Conservation (phyloP, 2,888 invertebrate species). For the Dicycla oo region DNA sequence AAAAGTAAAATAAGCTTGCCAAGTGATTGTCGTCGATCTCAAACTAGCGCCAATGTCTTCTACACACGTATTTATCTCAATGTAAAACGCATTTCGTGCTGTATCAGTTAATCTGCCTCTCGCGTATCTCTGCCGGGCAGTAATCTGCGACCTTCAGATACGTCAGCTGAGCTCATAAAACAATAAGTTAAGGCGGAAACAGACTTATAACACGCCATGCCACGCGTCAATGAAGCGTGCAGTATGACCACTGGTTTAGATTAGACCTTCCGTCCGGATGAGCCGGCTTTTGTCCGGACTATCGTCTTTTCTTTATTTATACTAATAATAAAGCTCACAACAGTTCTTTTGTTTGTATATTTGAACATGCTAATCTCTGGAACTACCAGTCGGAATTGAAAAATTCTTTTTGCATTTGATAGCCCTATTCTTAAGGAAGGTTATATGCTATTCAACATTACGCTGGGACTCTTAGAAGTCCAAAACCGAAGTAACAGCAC, state of each 20-base stretch:
- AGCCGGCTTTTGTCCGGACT: no score
- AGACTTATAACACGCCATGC: not conserved
- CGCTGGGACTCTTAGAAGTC: no score
- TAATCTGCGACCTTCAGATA: constrained; percentile 52
- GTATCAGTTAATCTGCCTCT: constrained; percentile 26
- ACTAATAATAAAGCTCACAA: no score
- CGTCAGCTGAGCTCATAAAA: constrained; percentile 29
- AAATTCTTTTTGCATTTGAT: no score
- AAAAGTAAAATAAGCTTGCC: not conserved
- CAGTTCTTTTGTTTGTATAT: no score
- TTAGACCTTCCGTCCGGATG: not conserved
- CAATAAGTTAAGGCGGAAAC: constrained; percentile 13
- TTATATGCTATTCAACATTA: no score
- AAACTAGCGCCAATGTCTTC: constrained; percentile 11
- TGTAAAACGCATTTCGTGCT: constrained; percentile 16
- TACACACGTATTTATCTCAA: constrained; percentile 14
- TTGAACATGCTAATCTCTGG: no score
- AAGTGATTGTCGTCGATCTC: not conserved
- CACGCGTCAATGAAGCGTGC: not conserved
- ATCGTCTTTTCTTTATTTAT: not conserved
- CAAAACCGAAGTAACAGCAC: no score
- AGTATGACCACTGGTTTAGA: not conserved
- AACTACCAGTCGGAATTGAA: no score
- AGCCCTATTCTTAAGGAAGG: no score
- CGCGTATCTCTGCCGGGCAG: constrained; percentile 27